Base-by-base conservation (phyloP, 2,113 vertebrate genomes). In the Nibea coibor region DNA sequence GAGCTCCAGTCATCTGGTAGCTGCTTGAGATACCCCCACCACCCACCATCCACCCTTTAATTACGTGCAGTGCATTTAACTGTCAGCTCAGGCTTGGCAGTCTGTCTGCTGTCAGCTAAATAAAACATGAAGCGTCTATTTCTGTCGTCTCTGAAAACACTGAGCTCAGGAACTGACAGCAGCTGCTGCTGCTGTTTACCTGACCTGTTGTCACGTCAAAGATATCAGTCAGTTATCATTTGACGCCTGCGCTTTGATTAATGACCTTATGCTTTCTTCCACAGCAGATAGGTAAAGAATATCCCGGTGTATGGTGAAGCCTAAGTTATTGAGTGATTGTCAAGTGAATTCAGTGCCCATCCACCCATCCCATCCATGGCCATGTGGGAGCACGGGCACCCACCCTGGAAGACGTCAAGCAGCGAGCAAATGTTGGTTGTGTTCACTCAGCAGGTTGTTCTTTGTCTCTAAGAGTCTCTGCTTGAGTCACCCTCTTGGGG, bases 121-220 rank as follows among this genome's bases (percentile, higher is more conserved):
- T 92, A 87, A 92, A 91, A 90, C 61, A 92, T 89, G 78, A 90
- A 71, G 73, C 19, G 4, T 83, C 86, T 90, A 77, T 87, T 91
- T 88, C 83, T 80, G 81, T 80, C 62, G 51, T 82, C 75, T 78
- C 42, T 75, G 71, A 47, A 87, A 67, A 59, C 51, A 10, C 42
- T 10, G 24, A 12, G 47, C 45, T 47, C 53, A 73, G 79, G 39
- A 82, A 76, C 68, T 20, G 62, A 62, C 26, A 14, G 56, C 12
- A 56, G 28, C 50, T 67, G 63, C 53, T 35, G 35, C 51, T 47
- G 58, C 57, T 58, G 59, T 56, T 53, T 48, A 63, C 69, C 62
- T 73, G 71, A 15, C 72, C 3, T 17, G 45, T 56, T 50, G 51
- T 80, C 51, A 15, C 57, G 48, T 64, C n/a, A 59, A 6, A 65